phyloP scores from a whole-genome alignment of 2,888 invertebrate species.

The Gymnocheta viridis region DNA sequence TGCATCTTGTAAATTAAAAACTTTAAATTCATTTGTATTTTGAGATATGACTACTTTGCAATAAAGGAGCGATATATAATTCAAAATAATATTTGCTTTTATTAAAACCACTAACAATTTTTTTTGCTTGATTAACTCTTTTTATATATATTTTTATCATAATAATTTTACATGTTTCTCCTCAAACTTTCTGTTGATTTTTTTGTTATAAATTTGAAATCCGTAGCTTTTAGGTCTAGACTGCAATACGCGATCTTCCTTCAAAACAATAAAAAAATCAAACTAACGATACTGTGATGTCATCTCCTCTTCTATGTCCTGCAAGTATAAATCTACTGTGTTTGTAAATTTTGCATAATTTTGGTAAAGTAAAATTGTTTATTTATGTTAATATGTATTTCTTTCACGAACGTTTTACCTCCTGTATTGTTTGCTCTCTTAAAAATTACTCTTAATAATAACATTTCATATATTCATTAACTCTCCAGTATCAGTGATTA shows the following conservation, averaged over 20 bases:
- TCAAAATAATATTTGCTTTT: too few relatives aligned
- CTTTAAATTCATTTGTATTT: too few relatives aligned
- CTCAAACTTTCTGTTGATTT: conserved; percentile 14
- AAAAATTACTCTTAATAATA: neutral
- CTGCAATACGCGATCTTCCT: neutral
- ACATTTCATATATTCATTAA: neutral
- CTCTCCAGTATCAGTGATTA: neutral
- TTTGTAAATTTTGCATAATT: conserved; percentile 35
- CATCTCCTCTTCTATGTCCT: conserved; percentile 17
- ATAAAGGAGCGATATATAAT: too few relatives aligned
- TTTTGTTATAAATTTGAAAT: conserved; percentile 47
- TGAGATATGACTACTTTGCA: too few relatives aligned
- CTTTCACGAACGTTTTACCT: neutral
- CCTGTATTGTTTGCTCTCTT: neutral
- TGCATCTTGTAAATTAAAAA: too few relatives aligned
- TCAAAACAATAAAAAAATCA: neutral
- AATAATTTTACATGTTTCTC: too few relatives aligned
- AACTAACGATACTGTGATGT: conserved; percentile 23
- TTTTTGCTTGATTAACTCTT: too few relatives aligned
- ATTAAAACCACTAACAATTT: too few relatives aligned
- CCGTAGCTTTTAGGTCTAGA: conserved; percentile 35
- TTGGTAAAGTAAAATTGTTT: conserved; percentile 63
- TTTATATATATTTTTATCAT: too few relatives aligned
- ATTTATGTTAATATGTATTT: conserved; percentile 5
- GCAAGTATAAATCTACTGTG: conserved; percentile 4